A percentile compares a stretch with the other conserved stretches of the same genome.
Conservation (phyloP, 2,797 vertebrate species). For the Sebastiscus albofasciatus region DNA sequence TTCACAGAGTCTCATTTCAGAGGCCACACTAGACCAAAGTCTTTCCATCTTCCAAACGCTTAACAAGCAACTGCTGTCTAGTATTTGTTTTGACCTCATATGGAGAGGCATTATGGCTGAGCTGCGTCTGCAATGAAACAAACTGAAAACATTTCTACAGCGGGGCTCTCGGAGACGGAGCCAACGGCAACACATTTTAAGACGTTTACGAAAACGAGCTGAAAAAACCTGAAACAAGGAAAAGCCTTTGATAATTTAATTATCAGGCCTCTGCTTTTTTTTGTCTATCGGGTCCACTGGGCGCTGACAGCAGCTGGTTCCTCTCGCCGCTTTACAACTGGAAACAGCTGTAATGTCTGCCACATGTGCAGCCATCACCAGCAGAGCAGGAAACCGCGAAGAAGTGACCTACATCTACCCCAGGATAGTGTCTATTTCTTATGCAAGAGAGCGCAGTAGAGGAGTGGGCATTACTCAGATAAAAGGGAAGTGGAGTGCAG, state of each 20-base stretch:
- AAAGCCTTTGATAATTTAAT: slow-evolving; percentile 77
- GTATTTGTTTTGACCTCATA: slow-evolving; percentile 60
- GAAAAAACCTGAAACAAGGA: slow-evolving; percentile 45
- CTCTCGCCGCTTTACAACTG: slow-evolving; percentile 79
- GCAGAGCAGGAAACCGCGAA: slow-evolving; percentile 71
- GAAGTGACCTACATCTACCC: slow-evolving; percentile 79
- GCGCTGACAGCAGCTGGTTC: slow-evolving; percentile 81
- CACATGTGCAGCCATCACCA: slow-evolving; percentile 82
- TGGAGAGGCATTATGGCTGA: slow-evolving; percentile 34
- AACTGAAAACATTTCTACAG: slow-evolving; percentile 50
- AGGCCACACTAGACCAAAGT: slow-evolving; percentile 32
- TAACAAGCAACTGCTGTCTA: slow-evolving; percentile 69
- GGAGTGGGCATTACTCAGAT: slow-evolving; percentile 52
- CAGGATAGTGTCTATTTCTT: slow-evolving; percentile 57
- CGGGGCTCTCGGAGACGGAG: slow-evolving; percentile 21
- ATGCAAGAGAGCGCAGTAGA: slow-evolving; percentile 39
- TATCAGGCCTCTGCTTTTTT: slow-evolving; percentile 58
- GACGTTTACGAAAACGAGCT: slow-evolving; percentile 46
- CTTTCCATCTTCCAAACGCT: slow-evolving; percentile 47
- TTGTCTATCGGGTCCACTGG: slow-evolving; percentile 56
- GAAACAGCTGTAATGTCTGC: slow-evolving; percentile 85
- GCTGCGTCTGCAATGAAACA: slow-evolving; percentile 47
- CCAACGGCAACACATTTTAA: slow-evolving; percentile 65
- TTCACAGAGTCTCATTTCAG: slow-evolving; percentile 42
- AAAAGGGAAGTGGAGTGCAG: slow-evolving; percentile 37